Evolutionary conservation across 2,113 vertebrate genomes (phyloP).

Genomic region (Stegastes partitus): DNA sequence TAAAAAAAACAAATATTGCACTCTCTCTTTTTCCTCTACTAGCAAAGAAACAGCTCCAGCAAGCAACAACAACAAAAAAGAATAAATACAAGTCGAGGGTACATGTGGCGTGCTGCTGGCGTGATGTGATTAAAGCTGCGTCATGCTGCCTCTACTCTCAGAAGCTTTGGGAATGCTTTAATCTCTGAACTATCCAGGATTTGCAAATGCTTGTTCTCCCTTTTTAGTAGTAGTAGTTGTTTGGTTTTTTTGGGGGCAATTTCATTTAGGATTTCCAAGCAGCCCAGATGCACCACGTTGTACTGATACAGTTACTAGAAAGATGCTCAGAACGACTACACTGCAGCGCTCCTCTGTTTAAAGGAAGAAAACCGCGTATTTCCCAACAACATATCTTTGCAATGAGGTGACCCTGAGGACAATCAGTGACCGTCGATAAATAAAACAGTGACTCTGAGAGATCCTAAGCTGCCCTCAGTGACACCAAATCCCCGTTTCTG

Average conservation of each 20-base stretch:
- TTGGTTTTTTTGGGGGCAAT: not conserved
- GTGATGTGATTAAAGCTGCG: slow-evolving; percentile 18
- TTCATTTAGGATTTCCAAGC: not conserved
- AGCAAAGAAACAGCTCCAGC: not conserved
- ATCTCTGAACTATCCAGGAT: slow-evolving; percentile 14
- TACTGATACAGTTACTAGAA: too few species aligned
- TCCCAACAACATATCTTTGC: too few species aligned
- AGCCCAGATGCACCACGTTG: not conserved
- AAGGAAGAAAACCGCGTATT: too few species aligned
- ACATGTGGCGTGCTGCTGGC: not conserved
- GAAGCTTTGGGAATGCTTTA: slow-evolving; percentile 10
- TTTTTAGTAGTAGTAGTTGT: too few species aligned
- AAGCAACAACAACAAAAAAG: not conserved
- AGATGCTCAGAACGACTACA: too few species aligned
- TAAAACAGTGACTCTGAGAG: slow-evolving; percentile 8
- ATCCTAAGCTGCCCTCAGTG: not conserved
- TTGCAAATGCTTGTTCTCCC: not conserved
- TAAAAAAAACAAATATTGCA: too few species aligned
- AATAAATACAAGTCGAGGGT: not conserved
- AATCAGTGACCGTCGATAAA: slow-evolving; percentile 2
- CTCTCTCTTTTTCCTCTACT: too few species aligned
- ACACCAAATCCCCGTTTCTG: not conserved
- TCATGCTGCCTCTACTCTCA: slow-evolving; percentile 15
- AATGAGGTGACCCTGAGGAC: not conserved
- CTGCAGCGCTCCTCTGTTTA: too few species aligned